Evolutionary conservation across 2,113 vertebrate species (phyloP).

Genomic region (Chionis minor): DNA sequence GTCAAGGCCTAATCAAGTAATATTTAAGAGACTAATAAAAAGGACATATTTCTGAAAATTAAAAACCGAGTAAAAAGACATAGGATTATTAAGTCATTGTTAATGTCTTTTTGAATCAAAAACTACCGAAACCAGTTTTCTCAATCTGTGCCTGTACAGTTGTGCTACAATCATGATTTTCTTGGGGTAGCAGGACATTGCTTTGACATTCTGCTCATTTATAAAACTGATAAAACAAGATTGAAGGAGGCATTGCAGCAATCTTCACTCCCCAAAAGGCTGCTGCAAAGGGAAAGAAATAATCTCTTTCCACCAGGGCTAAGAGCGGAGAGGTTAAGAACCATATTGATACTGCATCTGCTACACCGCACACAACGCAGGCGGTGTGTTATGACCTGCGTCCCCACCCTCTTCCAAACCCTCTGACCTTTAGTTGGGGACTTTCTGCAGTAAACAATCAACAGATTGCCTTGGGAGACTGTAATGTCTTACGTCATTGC

Average conservation of each 20-base stretch:
- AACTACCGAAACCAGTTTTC: background rate
- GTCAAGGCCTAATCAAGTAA: background rate
- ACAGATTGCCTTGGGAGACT: background rate
- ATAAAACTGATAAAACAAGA: background rate
- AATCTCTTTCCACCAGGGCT: background rate
- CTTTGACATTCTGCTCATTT: background rate
- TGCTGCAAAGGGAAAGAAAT: background rate
- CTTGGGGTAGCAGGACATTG: background rate
- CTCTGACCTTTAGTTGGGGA: background rate
- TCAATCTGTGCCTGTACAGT: background rate
- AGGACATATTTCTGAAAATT: background rate
- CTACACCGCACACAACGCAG: background rate
- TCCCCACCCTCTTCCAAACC: background rate
- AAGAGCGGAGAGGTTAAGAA: background rate
- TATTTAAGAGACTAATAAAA: background rate
- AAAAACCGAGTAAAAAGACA: background rate
- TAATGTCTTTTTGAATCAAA: background rate
- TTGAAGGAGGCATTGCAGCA: background rate
- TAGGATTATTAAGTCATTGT: background rate
- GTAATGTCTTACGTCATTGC: background rate
- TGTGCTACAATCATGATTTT: background rate
- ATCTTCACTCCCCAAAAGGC: background rate
- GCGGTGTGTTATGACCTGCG: background rate
- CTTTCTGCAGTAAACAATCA: background rate
- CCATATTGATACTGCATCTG: background rate